These are phyloP conservation scores for Diaphora mendica DNA, from an alignment of 2,888 invertebrate genomes.

Conservation along the genomic window DNA sequence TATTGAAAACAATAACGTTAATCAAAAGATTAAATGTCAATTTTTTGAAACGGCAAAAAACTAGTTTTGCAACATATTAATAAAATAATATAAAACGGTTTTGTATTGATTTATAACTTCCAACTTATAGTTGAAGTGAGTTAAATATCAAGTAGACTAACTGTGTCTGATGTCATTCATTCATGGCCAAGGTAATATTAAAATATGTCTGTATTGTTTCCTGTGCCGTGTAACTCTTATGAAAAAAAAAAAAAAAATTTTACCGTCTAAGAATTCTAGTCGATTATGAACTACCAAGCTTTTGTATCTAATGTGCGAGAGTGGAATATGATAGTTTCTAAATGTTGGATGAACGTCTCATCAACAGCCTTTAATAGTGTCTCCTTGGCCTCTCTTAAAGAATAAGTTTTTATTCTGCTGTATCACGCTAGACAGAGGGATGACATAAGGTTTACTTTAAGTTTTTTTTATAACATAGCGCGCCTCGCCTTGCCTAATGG, in stretches of 20 bases:
- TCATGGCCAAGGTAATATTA: slow-evolving; percentile 12
- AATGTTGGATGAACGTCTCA: background rate
- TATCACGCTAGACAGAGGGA: no score
- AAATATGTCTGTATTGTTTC: slow-evolving; percentile 30
- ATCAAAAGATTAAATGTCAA: background rate
- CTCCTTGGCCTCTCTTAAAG: no score
- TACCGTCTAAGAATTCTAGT: background rate
- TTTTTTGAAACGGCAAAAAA: background rate
- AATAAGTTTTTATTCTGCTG: no score
- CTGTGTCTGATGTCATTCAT: slow-evolving; percentile 23
- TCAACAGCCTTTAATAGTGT: no score
- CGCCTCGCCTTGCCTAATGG: no score
- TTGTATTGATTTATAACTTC: slow-evolving; percentile 3
- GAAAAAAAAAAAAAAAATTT: background rate
- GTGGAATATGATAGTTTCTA: background rate
- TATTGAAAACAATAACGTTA: background rate
- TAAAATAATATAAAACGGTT: background rate
- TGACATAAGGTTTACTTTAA: no score
- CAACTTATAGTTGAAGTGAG: slow-evolving; percentile 6
- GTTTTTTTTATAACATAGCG: no score
- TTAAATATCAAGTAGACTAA: slow-evolving; percentile 26
- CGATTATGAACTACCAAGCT: background rate
- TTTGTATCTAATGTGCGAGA: background rate
- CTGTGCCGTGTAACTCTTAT: slow-evolving; percentile 24
- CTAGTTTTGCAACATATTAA: background rate